Base-by-base conservation (phyloP, 2,888 invertebrate genomes). In the Omphaloscelis lunosa region DNA sequence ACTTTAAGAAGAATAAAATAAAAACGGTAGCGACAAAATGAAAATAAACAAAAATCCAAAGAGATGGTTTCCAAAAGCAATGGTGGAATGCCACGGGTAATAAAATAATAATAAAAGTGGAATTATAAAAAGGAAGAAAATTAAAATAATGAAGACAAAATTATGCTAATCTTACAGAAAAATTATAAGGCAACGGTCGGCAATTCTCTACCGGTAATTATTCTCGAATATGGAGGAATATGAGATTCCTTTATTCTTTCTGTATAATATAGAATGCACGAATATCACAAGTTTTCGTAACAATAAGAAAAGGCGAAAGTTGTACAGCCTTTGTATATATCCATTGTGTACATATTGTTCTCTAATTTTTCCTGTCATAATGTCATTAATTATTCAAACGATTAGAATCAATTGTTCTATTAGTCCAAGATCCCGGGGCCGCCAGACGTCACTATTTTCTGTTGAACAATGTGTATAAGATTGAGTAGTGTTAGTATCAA, bases 91-190 rank as follows among this genome's bases (percentile, higher is more conserved):
- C n/a, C 23, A 51, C 27, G 29, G 39, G 15, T 9, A 70, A 27
- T 12, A 56, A 75, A 70, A 34, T 0, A 53, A 74, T 62, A 68
- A 77, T 45, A 72, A 56, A 65, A 65, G 12, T 48, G 51, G 70
- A 72, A 72, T 56, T 58, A 51, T 29, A 56, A 23, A 59, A 67
- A 58, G 17, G 11, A 1, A 41, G 12, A 62, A 27, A 71, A 67
- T 51, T 59, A 27, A 71, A 71, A 72, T 62, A 69, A 76, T 23
- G 23, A 71, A 56, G 48, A 65, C 2, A 69, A 71, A 73, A 77
- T 79, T 79, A 82, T 82, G 75, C 27, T 66, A 69, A 80, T 80
- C 20, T 6, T 59, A 71, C 76, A 69, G n/a, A n/a, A 39, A 51
- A 56, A 71, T 72, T 79, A 72, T 68, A 41, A 70, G 15, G 61